These are phyloP conservation scores for Acanthornis magna DNA, from an alignment of 2,797 vertebrate species.

Conservation along the genomic window DNA sequence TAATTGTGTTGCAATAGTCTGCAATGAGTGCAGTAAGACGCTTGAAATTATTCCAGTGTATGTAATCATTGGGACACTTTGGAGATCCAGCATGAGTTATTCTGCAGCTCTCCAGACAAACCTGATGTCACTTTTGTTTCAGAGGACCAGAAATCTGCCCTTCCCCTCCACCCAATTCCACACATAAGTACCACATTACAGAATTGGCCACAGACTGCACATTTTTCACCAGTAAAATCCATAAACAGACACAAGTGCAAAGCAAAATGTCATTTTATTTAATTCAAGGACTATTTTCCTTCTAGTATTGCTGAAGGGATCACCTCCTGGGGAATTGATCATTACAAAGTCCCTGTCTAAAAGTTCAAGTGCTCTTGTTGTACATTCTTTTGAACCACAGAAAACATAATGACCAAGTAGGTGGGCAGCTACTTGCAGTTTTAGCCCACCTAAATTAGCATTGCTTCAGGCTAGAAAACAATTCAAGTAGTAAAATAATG, in stretches of 20 bases:
- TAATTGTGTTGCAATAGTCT: not conserved
- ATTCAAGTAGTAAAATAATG: constrained; percentile 69
- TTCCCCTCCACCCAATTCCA: not conserved
- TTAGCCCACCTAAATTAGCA: constrained; percentile 61
- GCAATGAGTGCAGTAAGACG: not conserved
- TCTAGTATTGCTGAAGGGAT: constrained; percentile 74
- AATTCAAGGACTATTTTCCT: constrained; percentile 70
- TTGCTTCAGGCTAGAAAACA: constrained; percentile 66
- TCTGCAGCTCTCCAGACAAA: not conserved
- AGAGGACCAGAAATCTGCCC: not conserved
- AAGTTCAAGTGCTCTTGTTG: constrained; percentile 74
- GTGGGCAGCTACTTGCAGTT: constrained; percentile 63
- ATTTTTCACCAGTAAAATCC: not conserved
- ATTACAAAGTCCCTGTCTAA: constrained; percentile 72
- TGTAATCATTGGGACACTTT: not conserved
- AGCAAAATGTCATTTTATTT: constrained; percentile 76
- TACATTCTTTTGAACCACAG: constrained; percentile 75
- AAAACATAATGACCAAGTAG: constrained; percentile 71
- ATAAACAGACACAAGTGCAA: constrained; percentile 46
- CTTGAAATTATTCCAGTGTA: not conserved
- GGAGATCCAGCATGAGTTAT: not conserved
- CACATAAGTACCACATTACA: not conserved
- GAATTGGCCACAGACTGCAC: not conserved
- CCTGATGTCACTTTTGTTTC: not conserved
- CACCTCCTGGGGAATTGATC: constrained; percentile 68